These are phyloP conservation scores for Pyrrhopygopsis socrates DNA, from an alignment of 2,888 invertebrate species.

Conservation along the genomic window DNA sequence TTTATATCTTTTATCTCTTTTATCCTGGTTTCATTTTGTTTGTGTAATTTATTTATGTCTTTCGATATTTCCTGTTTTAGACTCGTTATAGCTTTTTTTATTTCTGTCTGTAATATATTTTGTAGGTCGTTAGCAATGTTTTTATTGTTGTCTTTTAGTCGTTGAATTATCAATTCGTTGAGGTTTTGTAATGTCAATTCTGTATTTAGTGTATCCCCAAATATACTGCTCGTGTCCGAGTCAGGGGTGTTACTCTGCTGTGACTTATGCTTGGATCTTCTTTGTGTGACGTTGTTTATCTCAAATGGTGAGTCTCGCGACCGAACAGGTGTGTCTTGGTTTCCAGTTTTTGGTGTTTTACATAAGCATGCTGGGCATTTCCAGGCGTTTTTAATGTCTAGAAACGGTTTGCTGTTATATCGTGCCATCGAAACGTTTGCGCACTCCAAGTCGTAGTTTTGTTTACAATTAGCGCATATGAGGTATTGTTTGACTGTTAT, in stretches of 20 bases:
- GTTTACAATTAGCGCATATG: no score
- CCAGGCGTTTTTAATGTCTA: neutral
- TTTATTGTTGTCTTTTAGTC: neutral
- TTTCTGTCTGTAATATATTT: neutral
- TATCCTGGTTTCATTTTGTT: neutral
- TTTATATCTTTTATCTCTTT: neutral
- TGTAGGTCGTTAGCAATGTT: neutral
- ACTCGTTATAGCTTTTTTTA: neutral
- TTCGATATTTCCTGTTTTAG: neutral
- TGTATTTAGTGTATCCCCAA: no score
- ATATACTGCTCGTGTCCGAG: no score
- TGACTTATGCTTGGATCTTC: neutral
- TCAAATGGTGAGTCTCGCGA: neutral
- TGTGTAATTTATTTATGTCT: neutral
- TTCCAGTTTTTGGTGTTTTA: neutral
- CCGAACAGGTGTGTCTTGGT: neutral
- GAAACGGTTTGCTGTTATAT: no score
- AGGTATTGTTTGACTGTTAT: no score
- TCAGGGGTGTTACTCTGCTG: no score
- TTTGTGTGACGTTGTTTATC: no score
- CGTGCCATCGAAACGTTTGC: no score
- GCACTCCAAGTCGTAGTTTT: no score
- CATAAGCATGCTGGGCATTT: neutral
- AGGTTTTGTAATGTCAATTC: neutral
- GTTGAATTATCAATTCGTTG: neutral